phyloP scores from a whole-genome alignment of 2,888 invertebrate genomes.

The Agrilus cyanescens region DNA sequence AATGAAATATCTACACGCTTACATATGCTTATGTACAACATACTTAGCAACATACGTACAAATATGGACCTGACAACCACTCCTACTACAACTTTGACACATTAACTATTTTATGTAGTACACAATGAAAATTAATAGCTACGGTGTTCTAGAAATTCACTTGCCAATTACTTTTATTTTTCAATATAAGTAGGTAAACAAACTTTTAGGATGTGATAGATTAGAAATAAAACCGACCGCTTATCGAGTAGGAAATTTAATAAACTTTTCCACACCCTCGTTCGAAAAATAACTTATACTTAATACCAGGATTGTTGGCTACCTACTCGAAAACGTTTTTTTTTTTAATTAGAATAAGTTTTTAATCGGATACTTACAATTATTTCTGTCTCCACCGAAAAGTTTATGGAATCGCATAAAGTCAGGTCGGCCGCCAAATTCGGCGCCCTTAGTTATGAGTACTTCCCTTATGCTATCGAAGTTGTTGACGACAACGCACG shows the following conservation, averaged over 20 bases:
- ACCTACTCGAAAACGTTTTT: too few species aligned
- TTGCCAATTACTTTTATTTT: too few species aligned
- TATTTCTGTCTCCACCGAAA: constrained; percentile 75
- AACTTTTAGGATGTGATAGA: too few species aligned
- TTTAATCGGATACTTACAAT: constrained; percentile 75
- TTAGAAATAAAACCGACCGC: too few species aligned
- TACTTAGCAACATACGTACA: neutral
- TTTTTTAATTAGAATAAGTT: too few species aligned
- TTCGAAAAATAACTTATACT: too few species aligned
- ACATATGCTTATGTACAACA: neutral
- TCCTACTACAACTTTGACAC: constrained; percentile 3
- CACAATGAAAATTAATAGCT: neutral
- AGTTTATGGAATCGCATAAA: constrained; percentile 69
- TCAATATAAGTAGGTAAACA: too few species aligned
- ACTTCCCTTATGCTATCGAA: constrained; percentile 61
- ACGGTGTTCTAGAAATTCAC: too few species aligned
- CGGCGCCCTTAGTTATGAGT: constrained; percentile 65
- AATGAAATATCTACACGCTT: constrained; percentile 22
- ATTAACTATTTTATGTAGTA: constrained; percentile 1
- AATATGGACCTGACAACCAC: neutral
- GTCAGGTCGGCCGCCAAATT: constrained; percentile 73
- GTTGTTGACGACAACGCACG: constrained; percentile 65
- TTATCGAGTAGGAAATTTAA: too few species aligned
- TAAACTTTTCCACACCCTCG: too few species aligned
- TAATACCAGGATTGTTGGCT: too few species aligned